Evolutionary conservation across 2,888 invertebrate species (phyloP).

Genomic region (Cenopis cana): DNA sequence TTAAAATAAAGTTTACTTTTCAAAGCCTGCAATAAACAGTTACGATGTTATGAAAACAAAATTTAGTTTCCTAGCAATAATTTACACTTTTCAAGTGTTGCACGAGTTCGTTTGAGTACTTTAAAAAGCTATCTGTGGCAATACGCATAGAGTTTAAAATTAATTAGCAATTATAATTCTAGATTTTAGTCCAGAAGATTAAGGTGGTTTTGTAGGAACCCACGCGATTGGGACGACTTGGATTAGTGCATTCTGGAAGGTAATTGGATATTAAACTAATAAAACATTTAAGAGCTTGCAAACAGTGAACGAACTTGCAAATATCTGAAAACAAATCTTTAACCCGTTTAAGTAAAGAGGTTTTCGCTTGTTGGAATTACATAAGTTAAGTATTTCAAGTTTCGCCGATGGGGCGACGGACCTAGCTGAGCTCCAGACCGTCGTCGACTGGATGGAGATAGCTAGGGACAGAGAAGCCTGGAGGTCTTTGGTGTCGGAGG

Average conservation of each 20-base stretch:
- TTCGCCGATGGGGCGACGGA: too few species aligned
- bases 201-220: conserved; percentile 2
- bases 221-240: background rate
- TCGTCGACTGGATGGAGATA: too few species aligned
- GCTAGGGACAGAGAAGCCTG: too few species aligned
- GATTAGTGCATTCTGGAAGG: conserved; percentile 10
- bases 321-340: too few species aligned
- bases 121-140: background rate
- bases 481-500: too few species aligned
- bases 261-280: background rate
- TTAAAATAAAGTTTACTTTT: background rate
- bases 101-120: background rate
- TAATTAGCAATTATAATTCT: background rate
- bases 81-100: conserved; percentile 1
- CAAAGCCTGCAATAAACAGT: background rate
- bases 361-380: too few species aligned
- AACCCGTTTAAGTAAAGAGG: too few species aligned
- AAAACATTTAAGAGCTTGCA: too few species aligned
- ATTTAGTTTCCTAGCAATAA: background rate
- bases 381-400: too few species aligned
- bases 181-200: background rate
- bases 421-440: too few species aligned
- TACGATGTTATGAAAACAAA: background rate
- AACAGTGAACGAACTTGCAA: too few species aligned
- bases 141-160: background rate